phyloP scores from a whole-genome alignment of 2,113 vertebrate species.

The Ceyx cyanopectus region DNA sequence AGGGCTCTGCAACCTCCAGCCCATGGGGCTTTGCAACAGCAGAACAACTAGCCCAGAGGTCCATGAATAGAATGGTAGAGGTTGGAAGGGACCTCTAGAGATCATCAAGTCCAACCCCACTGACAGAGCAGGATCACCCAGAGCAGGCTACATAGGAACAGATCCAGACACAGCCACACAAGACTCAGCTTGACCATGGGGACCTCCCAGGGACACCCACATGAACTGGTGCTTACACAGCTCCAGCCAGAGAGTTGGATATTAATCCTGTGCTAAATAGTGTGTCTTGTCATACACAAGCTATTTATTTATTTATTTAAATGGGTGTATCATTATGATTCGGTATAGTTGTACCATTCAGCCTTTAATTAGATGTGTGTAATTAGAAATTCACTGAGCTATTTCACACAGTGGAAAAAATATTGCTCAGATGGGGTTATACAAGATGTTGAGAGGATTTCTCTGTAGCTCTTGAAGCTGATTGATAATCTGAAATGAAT shows the following conservation, averaged over 20 bases:
- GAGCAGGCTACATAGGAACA: too few relatives aligned
- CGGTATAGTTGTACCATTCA: not conserved
- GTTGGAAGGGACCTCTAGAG: too few relatives aligned
- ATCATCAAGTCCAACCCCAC: too few relatives aligned
- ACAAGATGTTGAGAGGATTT: fast-evolving
- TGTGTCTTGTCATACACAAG: not conserved
- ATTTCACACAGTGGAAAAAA: not conserved
- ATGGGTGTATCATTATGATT: constrained; percentile 10
- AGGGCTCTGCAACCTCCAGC: not conserved
- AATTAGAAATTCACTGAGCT: constrained; percentile 32
- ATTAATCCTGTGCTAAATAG: not conserved
- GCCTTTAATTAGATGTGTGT: constrained; percentile 43
- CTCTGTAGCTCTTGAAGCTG: not conserved
- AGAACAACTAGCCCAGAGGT: not conserved
- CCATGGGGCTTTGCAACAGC: not conserved
- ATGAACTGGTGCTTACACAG: not conserved
- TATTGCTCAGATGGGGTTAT: not conserved
- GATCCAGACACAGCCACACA: fast-evolving
- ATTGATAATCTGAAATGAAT: not conserved
- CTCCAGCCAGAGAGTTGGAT: not conserved
- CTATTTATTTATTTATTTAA: not conserved
- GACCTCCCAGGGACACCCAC: not conserved
- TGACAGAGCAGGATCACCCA: too few relatives aligned
- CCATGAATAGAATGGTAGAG: not conserved
- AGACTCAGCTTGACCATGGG: fast-evolving